These are phyloP conservation scores for Sphaeridia pumilis DNA, from an alignment of 2,888 invertebrate species.

Conservation along the genomic window DNA sequence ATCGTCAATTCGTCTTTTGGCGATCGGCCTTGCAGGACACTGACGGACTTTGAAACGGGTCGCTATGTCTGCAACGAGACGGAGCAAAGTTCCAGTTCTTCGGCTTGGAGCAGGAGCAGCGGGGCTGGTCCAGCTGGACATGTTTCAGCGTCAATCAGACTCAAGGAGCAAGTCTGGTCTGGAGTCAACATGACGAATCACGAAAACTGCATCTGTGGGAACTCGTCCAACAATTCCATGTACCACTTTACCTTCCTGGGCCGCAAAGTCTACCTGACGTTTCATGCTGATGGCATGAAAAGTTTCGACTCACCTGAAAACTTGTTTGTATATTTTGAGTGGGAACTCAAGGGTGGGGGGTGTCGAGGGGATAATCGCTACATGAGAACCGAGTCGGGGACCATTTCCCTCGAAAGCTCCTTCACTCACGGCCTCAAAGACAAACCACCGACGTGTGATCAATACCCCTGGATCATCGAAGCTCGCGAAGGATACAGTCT, in stretches of 20 bases:
- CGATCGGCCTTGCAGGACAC: constrained; percentile 28
- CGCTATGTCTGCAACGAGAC: constrained; percentile 30
- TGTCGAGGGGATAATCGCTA: constrained; percentile 34
- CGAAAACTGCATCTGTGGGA: constrained; percentile 33
- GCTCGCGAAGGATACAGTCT: constrained; percentile 67
- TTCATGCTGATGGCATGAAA: constrained; percentile 28
- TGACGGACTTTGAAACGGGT: constrained; percentile 30
- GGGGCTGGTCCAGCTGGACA: constrained; percentile 13
- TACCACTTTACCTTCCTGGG: constrained; percentile 30
- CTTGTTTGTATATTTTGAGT: constrained; percentile 31
- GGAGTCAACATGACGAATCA: constrained; percentile 27
- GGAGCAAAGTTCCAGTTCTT: background rate
- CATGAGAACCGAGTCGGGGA: constrained; percentile 31
- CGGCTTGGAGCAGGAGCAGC: constrained; percentile 9
- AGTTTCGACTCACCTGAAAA: constrained; percentile 31
- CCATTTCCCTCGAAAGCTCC: constrained; percentile 31
- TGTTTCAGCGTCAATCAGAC: constrained; percentile 14
- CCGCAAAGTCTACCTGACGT: constrained; percentile 25
- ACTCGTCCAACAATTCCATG: constrained; percentile 19
- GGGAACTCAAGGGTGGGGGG: constrained; percentile 26
- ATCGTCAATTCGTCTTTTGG: constrained; percentile 30
- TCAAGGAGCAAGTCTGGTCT: constrained; percentile 33
- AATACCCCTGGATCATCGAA: constrained; percentile 65
- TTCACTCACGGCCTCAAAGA: constrained; percentile 29
- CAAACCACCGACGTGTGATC: constrained; percentile 45